Evolutionary conservation across 2,797 vertebrate species (phyloP).

Genomic region (Sebastes alutus): DNA sequence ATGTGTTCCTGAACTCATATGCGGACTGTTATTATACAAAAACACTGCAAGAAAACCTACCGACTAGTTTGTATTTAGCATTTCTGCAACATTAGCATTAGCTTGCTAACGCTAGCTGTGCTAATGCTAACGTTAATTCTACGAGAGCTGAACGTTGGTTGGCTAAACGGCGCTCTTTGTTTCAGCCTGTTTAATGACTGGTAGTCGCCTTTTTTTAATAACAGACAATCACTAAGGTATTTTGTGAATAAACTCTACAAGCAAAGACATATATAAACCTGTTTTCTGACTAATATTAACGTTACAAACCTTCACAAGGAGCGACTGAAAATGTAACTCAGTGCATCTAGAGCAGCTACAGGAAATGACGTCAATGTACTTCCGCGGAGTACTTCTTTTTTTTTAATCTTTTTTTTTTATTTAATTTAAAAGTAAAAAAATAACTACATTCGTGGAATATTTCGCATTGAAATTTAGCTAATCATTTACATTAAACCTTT

Average conservation of each 20-base stretch:
- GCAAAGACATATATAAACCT: fast-evolving
- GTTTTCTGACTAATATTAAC: slow-evolving; percentile 1
- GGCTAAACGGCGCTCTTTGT: slow-evolving; percentile 23
- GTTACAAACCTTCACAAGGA: slow-evolving; percentile 72
- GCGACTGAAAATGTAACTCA: slow-evolving; percentile 53
- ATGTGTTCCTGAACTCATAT: fast-evolving
- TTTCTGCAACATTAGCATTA: slow-evolving; percentile 10
- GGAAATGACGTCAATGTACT: slow-evolving; percentile 50
- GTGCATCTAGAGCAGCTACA: slow-evolving; percentile 34
- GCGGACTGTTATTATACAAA: background rate
- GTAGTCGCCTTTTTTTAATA: background rate
- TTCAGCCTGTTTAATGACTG: background rate
- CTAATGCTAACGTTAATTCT: slow-evolving; percentile 64
- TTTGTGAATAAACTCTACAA: fast-evolving
- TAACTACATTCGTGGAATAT: fast-evolving
- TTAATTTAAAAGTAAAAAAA: fast-evolving
- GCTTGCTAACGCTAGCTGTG: slow-evolving; percentile 48
- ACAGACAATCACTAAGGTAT: fast-evolving
- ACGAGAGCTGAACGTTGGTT: background rate
- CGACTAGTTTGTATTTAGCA: background rate
- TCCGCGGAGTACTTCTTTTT: background rate
- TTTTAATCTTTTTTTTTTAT: background rate
- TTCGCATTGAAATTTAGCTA: fast-evolving
- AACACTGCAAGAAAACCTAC: fast-evolving
- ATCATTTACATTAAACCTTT: fast-evolving